These are phyloP conservation scores for Saiga tatarica DNA, from an alignment of 2,113 vertebrate species.

Conservation along the genomic window DNA sequence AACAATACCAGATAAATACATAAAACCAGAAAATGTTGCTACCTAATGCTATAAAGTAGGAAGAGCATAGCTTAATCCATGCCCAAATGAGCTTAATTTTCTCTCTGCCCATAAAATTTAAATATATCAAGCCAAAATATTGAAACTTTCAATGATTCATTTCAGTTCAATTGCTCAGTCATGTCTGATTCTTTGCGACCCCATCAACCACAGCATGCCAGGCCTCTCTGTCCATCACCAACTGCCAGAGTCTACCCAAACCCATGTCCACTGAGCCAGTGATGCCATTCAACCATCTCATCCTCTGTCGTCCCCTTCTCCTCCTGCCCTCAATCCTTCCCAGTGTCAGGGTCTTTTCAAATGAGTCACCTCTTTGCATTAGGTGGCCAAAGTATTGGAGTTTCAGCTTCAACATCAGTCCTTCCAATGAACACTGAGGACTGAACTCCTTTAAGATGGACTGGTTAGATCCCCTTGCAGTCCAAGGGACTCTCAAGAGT, in stretches of 20 bases:
- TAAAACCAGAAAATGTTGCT: not conserved
- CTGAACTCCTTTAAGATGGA: not conserved
- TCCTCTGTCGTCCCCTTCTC: not conserved
- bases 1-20: not conserved
- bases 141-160: not conserved
- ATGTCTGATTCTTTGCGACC: not conserved
- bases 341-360: not conserved
- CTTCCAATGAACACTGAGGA: not conserved
- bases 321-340: not conserved
- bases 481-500: not conserved
- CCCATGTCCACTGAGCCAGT: not conserved
- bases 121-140: not conserved
- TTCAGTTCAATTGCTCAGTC: not conserved
- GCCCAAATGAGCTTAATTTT: not conserved
- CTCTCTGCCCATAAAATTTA: not conserved
- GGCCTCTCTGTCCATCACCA: not conserved
- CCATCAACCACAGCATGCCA: not conserved
- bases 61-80: not conserved
- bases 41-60: not conserved
- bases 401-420: not conserved
- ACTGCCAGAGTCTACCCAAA: not conserved
- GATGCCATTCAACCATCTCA: not conserved
- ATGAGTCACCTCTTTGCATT: not conserved
- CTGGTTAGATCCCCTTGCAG: not conserved
- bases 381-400: not conserved